These are phyloP conservation scores for Tricholauxania praeusta DNA, from an alignment of 2,888 invertebrate species.

Conservation along the genomic window DNA sequence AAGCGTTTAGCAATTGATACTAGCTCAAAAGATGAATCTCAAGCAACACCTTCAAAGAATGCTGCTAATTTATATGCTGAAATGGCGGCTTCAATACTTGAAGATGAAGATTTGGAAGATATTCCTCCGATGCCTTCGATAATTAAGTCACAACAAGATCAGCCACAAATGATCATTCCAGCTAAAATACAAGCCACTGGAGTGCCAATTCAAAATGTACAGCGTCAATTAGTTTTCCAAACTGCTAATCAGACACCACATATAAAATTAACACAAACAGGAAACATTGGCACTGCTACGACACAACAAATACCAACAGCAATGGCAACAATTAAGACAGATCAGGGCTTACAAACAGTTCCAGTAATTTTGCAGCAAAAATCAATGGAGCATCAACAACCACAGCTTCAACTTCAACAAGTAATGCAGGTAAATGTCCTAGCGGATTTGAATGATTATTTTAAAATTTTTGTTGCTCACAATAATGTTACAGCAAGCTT, in stretches of 20 bases:
- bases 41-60: conserved; percentile 75
- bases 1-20: conserved; percentile 69
- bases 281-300: conserved; percentile 23
- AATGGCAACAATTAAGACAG: conserved; percentile 67
- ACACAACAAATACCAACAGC: conserved; percentile 55
- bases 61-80: conserved; percentile 89
- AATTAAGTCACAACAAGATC: conserved; percentile 47
- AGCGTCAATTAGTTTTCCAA: conserved; percentile 64
- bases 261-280: conserved; percentile 51
- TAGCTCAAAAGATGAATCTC: conserved; percentile 52
- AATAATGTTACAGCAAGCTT: neutral
- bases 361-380: conserved; percentile 65
- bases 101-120: conserved; percentile 78
- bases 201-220: conserved; percentile 55
- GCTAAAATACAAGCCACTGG: conserved; percentile 53
- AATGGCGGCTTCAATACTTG: conserved; percentile 84
- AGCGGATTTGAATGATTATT: neutral
- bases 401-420: conserved; percentile 62
- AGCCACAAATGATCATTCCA: conserved; percentile 56
- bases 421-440: conserved; percentile 45
- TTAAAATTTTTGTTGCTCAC: neutral
- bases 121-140: conserved; percentile 53
- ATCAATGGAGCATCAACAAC: conserved; percentile 60
- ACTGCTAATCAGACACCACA: conserved; percentile 54
- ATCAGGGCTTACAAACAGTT: conserved; percentile 66